Evolutionary conservation across 2,797 vertebrate species (phyloP), one percentile per base, ranked within the genome.

Genomic region (Bovichtus variegatus): DNA sequence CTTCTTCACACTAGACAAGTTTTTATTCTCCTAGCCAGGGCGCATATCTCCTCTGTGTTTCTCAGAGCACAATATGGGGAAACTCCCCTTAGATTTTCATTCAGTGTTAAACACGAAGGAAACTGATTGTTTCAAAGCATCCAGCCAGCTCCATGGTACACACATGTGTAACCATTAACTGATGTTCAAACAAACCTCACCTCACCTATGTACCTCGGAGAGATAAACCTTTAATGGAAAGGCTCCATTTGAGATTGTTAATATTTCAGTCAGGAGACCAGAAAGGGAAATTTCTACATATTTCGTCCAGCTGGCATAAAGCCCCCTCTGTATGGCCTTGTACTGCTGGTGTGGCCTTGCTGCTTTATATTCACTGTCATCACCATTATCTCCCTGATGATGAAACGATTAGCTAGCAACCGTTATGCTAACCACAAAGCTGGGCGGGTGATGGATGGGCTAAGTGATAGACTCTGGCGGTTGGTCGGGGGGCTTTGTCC

Each of bases 351-450:
- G 92, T 74, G 78, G 87, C 90, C 94, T 95, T 92, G 90, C 94
- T 94, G 91, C 94, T 89, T 92, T 89, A 91, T 92, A 92, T 93
- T 94, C 89, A 84, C 93, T 93, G 93, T 95, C 95, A 91, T 93
- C 94, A 72, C 76, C 94, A 71, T 87, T 87, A 97, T 96, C 94
- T 95, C 88, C 86, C 91, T 93, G 93, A 95, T 96, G 96, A 97
- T 96, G 94, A 96, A 96, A 96, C 93, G 93, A 96, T 95, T 96
- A 96, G 94, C 90, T 94, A 91, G 92, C 89, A 89, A 94, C 94
- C 92, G 92, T 93, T 96, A 92, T 40, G 90, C 92, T 94, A 93
- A 93, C 94, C 93, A 95, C 94, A 94, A 94, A 91, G 93, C 88
- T 83, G 85, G 76, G 80, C 23, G 46, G 23, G 81, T 94, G 91